Conservation (phyloP, 1,140 invertebrate species). For the Saxidomus purpurata region DNA sequence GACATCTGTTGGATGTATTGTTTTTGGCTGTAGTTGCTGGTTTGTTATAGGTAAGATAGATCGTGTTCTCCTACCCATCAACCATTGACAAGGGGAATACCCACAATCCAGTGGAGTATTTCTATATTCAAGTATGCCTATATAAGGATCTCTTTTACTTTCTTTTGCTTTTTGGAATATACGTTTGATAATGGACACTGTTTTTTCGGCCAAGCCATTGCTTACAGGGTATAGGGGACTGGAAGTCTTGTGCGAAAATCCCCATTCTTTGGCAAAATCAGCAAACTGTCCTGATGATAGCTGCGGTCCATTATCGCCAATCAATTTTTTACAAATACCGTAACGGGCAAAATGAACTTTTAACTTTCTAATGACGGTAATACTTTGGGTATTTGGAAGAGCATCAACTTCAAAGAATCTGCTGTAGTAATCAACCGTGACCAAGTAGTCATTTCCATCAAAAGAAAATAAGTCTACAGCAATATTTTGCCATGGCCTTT, state of each 20-base stretch:
- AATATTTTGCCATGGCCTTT: slow-evolving; percentile 64
- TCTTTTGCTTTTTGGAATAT: neutral
- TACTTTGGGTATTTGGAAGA: slow-evolving; percentile 10
- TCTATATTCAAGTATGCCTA: slow-evolving; percentile 1
- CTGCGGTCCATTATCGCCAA: slow-evolving; percentile 67
- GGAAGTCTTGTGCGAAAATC: neutral
- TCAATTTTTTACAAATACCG: slow-evolving; percentile 40
- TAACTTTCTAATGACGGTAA: slow-evolving; percentile 65
- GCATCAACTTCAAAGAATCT: slow-evolving; percentile 68
- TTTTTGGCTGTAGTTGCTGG: too few species aligned
- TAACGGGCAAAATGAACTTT: slow-evolving; percentile 18
- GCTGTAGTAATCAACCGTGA: slow-evolving; percentile 65
- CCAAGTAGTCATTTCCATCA: slow-evolving; percentile 31
- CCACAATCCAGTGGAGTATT: too few species aligned
- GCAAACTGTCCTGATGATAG: neutral
- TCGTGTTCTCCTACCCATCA: too few species aligned
- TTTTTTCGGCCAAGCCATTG: slow-evolving; percentile 33
- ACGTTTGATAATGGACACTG: too few species aligned
- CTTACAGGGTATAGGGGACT: neutral
- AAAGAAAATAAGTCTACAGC: slow-evolving; percentile 63
- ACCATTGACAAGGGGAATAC: too few species aligned
- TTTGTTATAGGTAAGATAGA: too few species aligned
- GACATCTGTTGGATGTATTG: too few species aligned
- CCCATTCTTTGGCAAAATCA: slow-evolving; percentile 20
- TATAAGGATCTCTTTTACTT: slow-evolving; percentile 8